Evolutionary conservation across 64 coral and sea anemone species (phyloP).

Genomic region (Porites australiensis): DNA sequence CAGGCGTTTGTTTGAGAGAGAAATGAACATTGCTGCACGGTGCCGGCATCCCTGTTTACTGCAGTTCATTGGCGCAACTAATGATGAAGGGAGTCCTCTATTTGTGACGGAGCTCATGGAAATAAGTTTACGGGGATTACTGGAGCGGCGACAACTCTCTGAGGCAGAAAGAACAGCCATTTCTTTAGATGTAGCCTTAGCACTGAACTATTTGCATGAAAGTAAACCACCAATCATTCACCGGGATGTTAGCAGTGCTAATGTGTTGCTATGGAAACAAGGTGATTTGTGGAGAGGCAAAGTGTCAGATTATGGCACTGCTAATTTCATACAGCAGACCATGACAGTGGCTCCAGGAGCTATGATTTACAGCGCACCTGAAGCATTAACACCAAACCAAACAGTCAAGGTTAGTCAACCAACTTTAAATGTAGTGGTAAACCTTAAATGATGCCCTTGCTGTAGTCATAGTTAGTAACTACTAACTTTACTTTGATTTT

Average conservation of each 20-base stretch:
- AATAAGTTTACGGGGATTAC: conserved; percentile 30
- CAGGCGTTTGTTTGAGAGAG: conserved; percentile 65
- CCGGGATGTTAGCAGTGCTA: conserved; percentile 65
- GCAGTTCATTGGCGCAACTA: conserved; percentile 68
- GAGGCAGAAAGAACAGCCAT: neutral
- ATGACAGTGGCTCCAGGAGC: conserved; percentile 52
- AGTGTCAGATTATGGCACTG: conserved; percentile 66
- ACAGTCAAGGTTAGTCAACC: conserved; percentile 38
- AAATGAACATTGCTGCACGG: conserved; percentile 77
- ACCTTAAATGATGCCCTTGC: too few species aligned
- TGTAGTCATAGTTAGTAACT: too few species aligned
- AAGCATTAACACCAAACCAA: conserved; percentile 41
- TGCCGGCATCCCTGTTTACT: conserved; percentile 80
- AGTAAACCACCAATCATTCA: conserved; percentile 57
- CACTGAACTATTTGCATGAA: conserved; percentile 54
- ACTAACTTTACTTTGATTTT: too few species aligned
- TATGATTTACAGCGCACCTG: conserved; percentile 45
- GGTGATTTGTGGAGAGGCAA: conserved; percentile 43
- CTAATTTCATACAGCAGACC: conserved; percentile 38
- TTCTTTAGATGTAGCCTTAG: conserved; percentile 40
- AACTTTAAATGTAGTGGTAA: too few species aligned
- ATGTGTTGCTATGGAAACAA: conserved; percentile 58
- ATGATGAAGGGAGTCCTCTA: conserved; percentile 49
- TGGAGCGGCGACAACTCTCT: conserved; percentile 20
- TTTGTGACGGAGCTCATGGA: conserved; percentile 65